Percentiles rank a stretch among this genome's conserved stretches.
Conservation (phyloP, 2,113 vertebrate genomes). For the Dryoscopus gambensis region DNA sequence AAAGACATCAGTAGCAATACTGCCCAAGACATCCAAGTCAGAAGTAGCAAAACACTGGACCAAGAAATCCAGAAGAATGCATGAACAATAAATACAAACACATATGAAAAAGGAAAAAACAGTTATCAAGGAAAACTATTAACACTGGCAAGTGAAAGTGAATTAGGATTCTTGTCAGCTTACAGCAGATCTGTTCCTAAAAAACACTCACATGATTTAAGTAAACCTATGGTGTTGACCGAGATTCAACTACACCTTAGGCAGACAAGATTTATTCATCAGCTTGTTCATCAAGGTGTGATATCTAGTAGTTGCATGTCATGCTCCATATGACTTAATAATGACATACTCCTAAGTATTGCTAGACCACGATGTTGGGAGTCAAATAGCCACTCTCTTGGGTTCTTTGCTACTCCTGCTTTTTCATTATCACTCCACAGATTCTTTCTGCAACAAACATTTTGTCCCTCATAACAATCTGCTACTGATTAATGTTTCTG, state of each 20-base stretch:
- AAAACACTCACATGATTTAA: background rate
- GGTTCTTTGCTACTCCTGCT: background rate
- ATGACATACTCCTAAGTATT: background rate
- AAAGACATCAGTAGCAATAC: slow-evolving; percentile 19
- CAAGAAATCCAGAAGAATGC: background rate
- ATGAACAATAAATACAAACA: background rate
- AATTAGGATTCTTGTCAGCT: background rate
- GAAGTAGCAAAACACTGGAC: background rate
- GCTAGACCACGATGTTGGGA: background rate
- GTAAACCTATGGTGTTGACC: background rate
- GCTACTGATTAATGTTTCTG: background rate
- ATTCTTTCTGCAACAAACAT: background rate
- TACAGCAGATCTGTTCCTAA: background rate
- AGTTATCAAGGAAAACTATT: background rate
- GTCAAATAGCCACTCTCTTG: background rate
- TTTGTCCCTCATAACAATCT: background rate
- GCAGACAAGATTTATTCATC: background rate
- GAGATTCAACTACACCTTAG: background rate
- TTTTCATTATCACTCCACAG: background rate
- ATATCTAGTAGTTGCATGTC: background rate
- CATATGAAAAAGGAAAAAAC: background rate
- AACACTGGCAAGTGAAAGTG: background rate
- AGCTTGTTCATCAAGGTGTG: background rate
- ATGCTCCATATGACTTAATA: background rate
- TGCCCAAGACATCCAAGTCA: background rate